Base-by-base conservation (phyloP, 1,140 invertebrate species). In the Antheraea mylitta region DNA sequence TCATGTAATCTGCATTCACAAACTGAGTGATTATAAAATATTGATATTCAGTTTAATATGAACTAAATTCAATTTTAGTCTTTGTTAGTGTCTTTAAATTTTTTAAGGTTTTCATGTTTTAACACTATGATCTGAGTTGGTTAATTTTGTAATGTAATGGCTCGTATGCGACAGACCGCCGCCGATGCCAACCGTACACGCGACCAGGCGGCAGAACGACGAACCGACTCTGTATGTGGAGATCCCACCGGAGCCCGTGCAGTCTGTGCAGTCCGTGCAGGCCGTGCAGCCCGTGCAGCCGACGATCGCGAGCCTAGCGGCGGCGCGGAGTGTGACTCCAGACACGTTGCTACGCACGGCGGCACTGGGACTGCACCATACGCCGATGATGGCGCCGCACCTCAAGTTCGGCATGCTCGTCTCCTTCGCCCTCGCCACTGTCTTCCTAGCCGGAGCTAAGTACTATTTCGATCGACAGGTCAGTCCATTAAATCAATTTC, bases 401-500 rank as follows among this genome's bases (percentile, higher is more conserved):
- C 77, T 94, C 13, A 94, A 94, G 77, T 95, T 94, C 79, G 94
- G 94, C 19, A 94, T 96, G 90, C 94, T 94, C 79, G 94, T 95
- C 48, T 95, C 94, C 0, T 93, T 96, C 73, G 93, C 94, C 13
- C 77, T 96, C 18, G 94, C 94, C 6, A 94, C 94, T 10, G 92
- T 94, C 16, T 95, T 95, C 75, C 90, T 96, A 30, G 94, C 93
- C 2, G 94, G 94, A 19, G 94, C 94, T 0, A 96, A 95, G 82
- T 95, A 95, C 84, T 96, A 95, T 75, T 95, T 95, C 69, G 94
- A 95, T 77, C 91, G 94, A 79, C 93, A 95, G 87, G 95, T 94
- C 74, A 91, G 80, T 78, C 10, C 11, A 16, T 6, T 48, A 3
- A 48, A 53, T 13, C 45, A 30, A 30, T 30, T 16, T 53, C 45